These are phyloP conservation scores for Byasa hedistus DNA, from an alignment of 2,888 invertebrate genomes.

Conservation along the genomic window DNA sequence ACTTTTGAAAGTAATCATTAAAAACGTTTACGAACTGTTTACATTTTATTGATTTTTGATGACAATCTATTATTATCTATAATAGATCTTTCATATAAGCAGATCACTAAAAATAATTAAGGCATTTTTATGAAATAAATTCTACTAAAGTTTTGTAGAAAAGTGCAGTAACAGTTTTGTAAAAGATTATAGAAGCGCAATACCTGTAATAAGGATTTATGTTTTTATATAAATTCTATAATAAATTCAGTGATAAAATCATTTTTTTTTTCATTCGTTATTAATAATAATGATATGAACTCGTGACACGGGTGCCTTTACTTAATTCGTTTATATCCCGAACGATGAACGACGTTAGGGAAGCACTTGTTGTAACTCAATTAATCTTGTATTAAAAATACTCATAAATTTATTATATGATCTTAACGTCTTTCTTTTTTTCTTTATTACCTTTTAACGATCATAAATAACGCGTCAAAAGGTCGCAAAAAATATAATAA, in stretches of 20 bases:
- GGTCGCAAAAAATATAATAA: too few relatives aligned
- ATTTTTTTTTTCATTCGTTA: too few relatives aligned
- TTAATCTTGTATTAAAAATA: conserved; percentile 18
- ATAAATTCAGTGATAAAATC: too few relatives aligned
- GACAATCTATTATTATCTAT: neutral
- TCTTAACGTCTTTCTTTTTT: conserved; percentile 11
- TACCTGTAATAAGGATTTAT: too few relatives aligned
- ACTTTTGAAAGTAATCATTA: neutral
- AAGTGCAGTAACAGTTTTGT: too few relatives aligned
- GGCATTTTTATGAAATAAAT: too few relatives aligned
- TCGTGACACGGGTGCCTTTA: neutral
- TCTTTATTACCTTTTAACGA: conserved; percentile 7
- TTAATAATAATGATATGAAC: too few relatives aligned
- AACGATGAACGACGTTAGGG: neutral
- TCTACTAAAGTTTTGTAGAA: too few relatives aligned
- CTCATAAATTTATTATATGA: conserved; percentile 18
- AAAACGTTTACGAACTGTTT: neutral
- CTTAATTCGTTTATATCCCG: neutral
- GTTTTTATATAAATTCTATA: too few relatives aligned
- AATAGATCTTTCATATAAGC: too few relatives aligned
- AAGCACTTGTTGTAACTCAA: neutral
- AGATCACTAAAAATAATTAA: too few relatives aligned
- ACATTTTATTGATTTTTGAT: neutral
- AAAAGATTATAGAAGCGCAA: too few relatives aligned
- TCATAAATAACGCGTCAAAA: conserved; percentile 23